These are phyloP conservation scores for Rhimphoctona megacephalus DNA, from an alignment of 2,888 invertebrate species.

Conservation along the genomic window DNA sequence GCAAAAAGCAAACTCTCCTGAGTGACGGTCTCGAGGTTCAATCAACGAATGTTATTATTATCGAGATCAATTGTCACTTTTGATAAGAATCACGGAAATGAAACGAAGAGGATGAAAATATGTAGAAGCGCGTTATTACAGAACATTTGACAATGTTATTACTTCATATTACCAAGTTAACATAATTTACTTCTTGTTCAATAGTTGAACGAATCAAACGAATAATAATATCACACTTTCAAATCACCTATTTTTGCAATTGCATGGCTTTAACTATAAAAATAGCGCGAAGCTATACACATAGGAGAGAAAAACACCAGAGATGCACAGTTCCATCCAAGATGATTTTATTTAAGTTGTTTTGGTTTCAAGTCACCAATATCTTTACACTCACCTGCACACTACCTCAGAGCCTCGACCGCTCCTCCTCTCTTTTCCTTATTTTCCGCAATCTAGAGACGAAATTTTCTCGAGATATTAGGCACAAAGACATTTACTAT, in stretches of 20 bases:
- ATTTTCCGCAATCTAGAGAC: constrained; percentile 33
- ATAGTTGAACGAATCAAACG: neutral
- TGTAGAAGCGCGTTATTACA: neutral
- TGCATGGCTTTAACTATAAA: neutral
- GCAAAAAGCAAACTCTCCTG: neutral
- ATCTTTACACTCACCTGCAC: neutral
- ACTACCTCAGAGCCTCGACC: constrained; percentile 7
- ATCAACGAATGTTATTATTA: constrained; percentile 54
- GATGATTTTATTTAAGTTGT: neutral
- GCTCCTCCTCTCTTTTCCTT: constrained; percentile 28
- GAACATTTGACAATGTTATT: neutral
- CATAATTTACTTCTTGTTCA: neutral
- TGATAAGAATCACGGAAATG: neutral
- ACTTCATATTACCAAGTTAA: neutral
- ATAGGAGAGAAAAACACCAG: too few species aligned
- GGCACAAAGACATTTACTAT: constrained; percentile 1
- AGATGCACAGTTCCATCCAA: neutral
- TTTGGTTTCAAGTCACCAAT: neutral
- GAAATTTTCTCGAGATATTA: constrained; percentile 46
- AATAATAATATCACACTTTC: neutral
- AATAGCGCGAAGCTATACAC: neutral
- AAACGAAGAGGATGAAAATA: neutral
- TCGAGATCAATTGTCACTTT: neutral
- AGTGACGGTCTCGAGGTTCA: neutral
- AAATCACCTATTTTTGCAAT: neutral